These are phyloP conservation scores for Copsychus sechellarum DNA, from an alignment of 2,113 vertebrate genomes.

Conservation along the genomic window DNA sequence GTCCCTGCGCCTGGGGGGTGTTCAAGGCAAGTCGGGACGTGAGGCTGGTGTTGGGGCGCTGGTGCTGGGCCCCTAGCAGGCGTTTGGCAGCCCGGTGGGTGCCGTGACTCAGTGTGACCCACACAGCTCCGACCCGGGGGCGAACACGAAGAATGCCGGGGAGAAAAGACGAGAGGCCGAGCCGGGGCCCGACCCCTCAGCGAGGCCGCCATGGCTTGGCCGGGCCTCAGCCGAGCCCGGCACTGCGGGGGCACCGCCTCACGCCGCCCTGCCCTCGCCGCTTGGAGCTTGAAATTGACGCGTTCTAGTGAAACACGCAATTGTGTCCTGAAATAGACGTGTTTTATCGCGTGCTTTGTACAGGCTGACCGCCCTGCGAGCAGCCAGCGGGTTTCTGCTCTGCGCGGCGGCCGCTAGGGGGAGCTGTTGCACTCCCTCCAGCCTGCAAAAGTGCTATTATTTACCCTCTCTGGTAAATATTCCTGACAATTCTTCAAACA, in stretches of 20 bases:
- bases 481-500: rapidly evolving
- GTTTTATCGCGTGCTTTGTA: rapidly evolving
- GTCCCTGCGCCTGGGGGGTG: not conserved
- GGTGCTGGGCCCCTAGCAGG: not conserved
- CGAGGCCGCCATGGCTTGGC: not conserved
- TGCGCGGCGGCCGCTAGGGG: not conserved
- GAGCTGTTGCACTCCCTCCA: not conserved
- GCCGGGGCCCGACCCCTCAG: not conserved
- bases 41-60: rapidly evolving
- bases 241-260: too few relatives aligned
- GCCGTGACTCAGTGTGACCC: rapidly evolving
- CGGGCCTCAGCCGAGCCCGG: rapidly evolving
- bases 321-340: too few relatives aligned
- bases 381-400: rapidly evolving
- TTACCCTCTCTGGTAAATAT: rapidly evolving
- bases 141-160: too few relatives aligned
- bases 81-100: rapidly evolving
- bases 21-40: rapidly evolving
- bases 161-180: too few relatives aligned
- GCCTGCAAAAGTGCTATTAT: rapidly evolving
- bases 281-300: not conserved
- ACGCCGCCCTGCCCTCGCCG: too few relatives aligned
- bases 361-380: rapidly evolving
- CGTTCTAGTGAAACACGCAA: too few relatives aligned
- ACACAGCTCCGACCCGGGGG: too few relatives aligned